These are phyloP conservation scores for Nycticebus coucang DNA, from an alignment of 2,113 vertebrate genomes.

Conservation along the genomic window DNA sequence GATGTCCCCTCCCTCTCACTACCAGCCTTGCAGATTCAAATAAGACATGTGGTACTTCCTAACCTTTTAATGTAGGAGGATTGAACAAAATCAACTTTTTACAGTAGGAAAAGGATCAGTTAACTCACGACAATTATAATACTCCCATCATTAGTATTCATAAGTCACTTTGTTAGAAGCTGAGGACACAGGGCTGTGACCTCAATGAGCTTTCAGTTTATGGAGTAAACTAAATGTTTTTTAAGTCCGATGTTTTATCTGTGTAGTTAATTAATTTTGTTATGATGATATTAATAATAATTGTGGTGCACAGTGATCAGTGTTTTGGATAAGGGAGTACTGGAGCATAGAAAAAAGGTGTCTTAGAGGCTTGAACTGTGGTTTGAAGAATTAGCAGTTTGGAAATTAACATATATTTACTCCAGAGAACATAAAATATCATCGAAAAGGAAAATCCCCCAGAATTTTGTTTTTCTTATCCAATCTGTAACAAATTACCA, in stretches of 20 bases:
- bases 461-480: neutral
- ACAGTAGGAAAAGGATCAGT: neutral
- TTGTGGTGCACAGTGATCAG: neutral
- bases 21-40: neutral
- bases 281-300: neutral
- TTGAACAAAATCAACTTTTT: neutral
- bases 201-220: neutral
- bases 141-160: neutral
- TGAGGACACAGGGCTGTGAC: neutral
- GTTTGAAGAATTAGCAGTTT: neutral
- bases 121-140: neutral
- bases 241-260: neutral
- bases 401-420: neutral
- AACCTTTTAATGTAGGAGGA: neutral
- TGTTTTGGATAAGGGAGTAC: neutral
- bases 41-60: neutral
- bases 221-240: neutral
- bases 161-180: neutral
- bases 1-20: neutral
- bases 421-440: conserved; percentile 6
- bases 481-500: neutral
- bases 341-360: neutral
- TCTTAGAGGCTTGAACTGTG: neutral
- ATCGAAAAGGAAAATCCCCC: neutral
- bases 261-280: neutral